phyloP scores from a whole-genome alignment of 1,140 invertebrate genomes.

The Druon quercuslanigerum region DNA sequence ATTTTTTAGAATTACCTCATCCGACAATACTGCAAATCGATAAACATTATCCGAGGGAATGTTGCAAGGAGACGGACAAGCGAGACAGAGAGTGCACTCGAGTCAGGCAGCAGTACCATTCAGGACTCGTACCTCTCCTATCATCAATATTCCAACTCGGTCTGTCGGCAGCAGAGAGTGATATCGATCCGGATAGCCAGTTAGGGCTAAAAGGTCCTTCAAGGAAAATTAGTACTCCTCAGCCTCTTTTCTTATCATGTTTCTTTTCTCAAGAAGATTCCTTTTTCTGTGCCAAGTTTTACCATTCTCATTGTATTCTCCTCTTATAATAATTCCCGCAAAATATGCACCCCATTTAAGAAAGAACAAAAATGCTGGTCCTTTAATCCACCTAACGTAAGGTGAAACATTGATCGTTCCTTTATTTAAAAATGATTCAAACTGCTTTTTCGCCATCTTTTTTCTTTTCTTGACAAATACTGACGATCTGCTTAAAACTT shows the following conservation, averaged over 20 bases:
- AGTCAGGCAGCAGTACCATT: constrained; percentile 56
- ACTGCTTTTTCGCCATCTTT: no score
- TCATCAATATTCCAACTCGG: constrained; percentile 60
- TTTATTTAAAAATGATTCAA: no score
- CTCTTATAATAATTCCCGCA: not conserved
- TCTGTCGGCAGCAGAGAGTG: constrained; percentile 60
- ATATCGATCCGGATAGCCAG: constrained; percentile 73
- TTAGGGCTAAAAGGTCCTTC: constrained; percentile 73
- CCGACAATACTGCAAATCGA: constrained; percentile 9
- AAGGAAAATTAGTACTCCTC: constrained; percentile 62
- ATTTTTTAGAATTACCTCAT: not conserved
- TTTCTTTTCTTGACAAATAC: no score
- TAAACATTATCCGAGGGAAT: constrained; percentile 13
- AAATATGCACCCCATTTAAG: not conserved
- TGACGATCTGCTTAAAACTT: no score
- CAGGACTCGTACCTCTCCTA: constrained; percentile 47
- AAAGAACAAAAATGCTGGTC: no score
- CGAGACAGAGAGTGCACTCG: constrained; percentile 47
- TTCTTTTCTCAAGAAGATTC: constrained; percentile 41
- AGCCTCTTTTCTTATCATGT: constrained; percentile 34
- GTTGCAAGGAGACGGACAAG: constrained; percentile 41
- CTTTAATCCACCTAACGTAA: no score
- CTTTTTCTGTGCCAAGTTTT: constrained; percentile 28
- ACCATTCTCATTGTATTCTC: constrained; percentile 42
- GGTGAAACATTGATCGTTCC: no score